Evolutionary conservation across 1,140 invertebrate species (phyloP).

Genomic region (Neotoxoptera formosana): DNA sequence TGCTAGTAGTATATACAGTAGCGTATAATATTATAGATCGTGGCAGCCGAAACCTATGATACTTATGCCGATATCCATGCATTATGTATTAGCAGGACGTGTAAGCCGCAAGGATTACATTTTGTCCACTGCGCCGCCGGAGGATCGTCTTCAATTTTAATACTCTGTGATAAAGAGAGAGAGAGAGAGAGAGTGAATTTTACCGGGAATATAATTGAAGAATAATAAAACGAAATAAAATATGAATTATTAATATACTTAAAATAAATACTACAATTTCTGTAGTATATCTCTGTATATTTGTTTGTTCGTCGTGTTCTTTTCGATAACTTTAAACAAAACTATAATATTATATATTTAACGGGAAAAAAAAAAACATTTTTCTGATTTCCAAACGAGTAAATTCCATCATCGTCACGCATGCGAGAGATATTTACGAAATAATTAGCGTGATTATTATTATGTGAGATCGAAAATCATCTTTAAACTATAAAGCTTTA

Average conservation of each 20-base stretch:
- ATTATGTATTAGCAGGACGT: neutral
- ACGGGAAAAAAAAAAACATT: neutral
- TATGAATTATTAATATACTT: constrained; percentile 5
- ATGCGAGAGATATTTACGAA: neutral
- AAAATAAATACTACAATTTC: neutral
- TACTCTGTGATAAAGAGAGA: neutral
- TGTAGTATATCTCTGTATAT: neutral
- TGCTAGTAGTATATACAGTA: too few species aligned
- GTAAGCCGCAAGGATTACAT: neutral
- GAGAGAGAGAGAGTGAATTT: neutral
- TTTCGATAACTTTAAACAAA: too few species aligned
- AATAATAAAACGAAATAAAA: neutral
- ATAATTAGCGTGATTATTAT: neutral
- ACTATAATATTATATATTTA: too few species aligned
- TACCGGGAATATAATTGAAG: neutral
- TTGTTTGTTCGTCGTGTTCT: neutral
- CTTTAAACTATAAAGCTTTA: neutral
- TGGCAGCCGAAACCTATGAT: neutral
- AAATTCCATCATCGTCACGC: neutral
- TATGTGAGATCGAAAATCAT: neutral
- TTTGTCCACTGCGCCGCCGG: neutral
- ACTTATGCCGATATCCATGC: neutral
- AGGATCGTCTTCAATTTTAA: neutral
- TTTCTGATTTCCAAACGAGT: neutral
- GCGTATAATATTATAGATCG: too few species aligned